phyloP scores from a whole-genome alignment of 1,140 invertebrate genomes.

The Vanessa atalanta region DNA sequence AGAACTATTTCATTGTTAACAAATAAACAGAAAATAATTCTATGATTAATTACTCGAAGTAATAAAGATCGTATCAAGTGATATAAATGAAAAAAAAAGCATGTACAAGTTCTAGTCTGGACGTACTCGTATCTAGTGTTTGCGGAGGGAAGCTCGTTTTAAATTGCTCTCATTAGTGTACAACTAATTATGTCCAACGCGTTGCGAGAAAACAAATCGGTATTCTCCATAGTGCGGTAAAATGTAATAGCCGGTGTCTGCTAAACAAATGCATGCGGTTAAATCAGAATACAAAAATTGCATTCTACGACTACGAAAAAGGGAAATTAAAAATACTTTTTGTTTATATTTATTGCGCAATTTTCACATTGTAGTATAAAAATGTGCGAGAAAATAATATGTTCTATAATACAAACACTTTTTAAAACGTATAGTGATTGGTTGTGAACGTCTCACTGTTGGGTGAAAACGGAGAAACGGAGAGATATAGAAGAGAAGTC shows the following conservation, averaged over 20 bases:
- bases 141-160: constrained; percentile 30
- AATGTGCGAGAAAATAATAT: neutral
- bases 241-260: constrained; percentile 33
- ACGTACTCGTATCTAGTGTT: constrained; percentile 17
- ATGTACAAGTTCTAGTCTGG: constrained; percentile 4
- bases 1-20: too few species aligned
- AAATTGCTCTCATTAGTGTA: constrained; percentile 35
- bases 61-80: neutral
- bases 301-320: neutral
- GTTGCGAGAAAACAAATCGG: constrained; percentile 36
- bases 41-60: too few species aligned
- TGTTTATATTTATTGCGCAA: neutral
- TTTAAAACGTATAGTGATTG: too few species aligned
- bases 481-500: too few species aligned
- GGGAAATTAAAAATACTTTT: constrained; percentile 2
- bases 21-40: too few species aligned
- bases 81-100: constrained; percentile 13
- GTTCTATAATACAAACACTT: neutral
- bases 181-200: constrained; percentile 38
- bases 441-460: too few species aligned
- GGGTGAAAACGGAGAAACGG: too few species aligned
- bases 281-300: constrained; percentile 27
- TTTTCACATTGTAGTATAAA: neutral
- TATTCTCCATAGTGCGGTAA: constrained; percentile 35
- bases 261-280: constrained; percentile 32